Base-by-base conservation (phyloP, 2,888 invertebrate species). In the Macroteleia sp. region DNA sequence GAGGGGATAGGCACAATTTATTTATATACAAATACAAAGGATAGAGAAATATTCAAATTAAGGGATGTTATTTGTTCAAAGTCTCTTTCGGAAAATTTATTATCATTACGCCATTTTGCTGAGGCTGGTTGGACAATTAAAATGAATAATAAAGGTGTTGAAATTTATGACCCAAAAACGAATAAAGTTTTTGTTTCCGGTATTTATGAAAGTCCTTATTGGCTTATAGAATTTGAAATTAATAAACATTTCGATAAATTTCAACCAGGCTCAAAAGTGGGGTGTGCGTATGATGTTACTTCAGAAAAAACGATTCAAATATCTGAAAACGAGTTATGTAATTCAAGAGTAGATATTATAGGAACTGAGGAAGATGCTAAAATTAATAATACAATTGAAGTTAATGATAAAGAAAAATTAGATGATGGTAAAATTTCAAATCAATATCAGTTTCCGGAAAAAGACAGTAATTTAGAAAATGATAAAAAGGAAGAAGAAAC, bases 141-240 rank as follows among this genome's bases (percentile, higher is more conserved):
- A 10, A 8, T 30, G 9, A 10, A 30, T 10, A 10, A 30, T 30
- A 10, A 30, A 30, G 2, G 30, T 8, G 10, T 30, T 10, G 30
- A 30, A 4, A 30, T 30, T 10, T 30, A 8, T 30, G 10, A 30
- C 30, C 30, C 30, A 2, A 10, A 9, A 46, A 46, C 46, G 3
- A 46, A 46, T 46, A 25, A 46, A 20, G 22, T 28, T 6, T 16
- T 46, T 46, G 22, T 46, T n/a, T 22, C 46, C 12, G 46, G 46
- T 8, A 25, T 46, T 14, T 46, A 46, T 16, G 46, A 46, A 28
- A 46, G 28, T 28, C 46, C 46, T 8, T 46, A 46, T n/a, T 46
- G 46, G 46, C n/a, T 28, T 10, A 54, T 54, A 1, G 20, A 54
- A 8, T 54, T 17, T n/a, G 6, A 30, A 10, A 10, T 30, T 10